Evolutionary conservation across 1,140 invertebrate genomes (phyloP), one percentile per base, ranked within the genome.

Genomic region (Monochamus saltuarius): DNA sequence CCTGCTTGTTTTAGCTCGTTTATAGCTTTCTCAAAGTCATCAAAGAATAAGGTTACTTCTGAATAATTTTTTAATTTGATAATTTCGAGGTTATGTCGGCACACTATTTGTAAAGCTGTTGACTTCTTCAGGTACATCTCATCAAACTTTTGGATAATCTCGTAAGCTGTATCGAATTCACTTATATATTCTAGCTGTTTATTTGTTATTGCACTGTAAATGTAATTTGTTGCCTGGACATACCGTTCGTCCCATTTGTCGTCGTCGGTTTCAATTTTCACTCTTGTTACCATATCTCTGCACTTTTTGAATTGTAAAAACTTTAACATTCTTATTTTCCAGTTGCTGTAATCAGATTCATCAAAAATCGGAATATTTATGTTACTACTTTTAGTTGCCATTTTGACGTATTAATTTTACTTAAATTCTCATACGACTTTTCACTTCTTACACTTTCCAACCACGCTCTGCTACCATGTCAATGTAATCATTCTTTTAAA

Each of bases 281-380:
- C 54, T 61, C 56, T 16, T 35, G 35, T 60, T 17, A 49, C 56
- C 22, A 47, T 50, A 55, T 49, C 63, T 16, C 66, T 29, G 53
- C 65, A 72, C 29, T 74, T 62, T 62, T 72, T 71, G 19, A 60
- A 56, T 63, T 74, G 68, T 36, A 67, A 56, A 13, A 57, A 61
- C 16, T 19, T 58, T 9, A 61, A 19, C 13, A 67, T 54, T 37
- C 62, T 35, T 54, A n/a, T 58, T 58, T 67, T 75, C 69, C 67
- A 76, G 16, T 64, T 70, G 29, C 55, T 59, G 69, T 74, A 73
- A 35, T 73, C 67, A 55, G 51, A 49, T n/a, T 70, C 70, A 66
- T 75, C 67, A 61, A 72, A 74, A 52, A 73, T 65, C 14, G 70
- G 69, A 50, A 75, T 63, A 13, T 9, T 35, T 34, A 50, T 50